Percentiles rank a stretch among this genome's conserved stretches.
Conservation (phyloP, 2,797 vertebrate species). For the Euthynnus affinis region DNA sequence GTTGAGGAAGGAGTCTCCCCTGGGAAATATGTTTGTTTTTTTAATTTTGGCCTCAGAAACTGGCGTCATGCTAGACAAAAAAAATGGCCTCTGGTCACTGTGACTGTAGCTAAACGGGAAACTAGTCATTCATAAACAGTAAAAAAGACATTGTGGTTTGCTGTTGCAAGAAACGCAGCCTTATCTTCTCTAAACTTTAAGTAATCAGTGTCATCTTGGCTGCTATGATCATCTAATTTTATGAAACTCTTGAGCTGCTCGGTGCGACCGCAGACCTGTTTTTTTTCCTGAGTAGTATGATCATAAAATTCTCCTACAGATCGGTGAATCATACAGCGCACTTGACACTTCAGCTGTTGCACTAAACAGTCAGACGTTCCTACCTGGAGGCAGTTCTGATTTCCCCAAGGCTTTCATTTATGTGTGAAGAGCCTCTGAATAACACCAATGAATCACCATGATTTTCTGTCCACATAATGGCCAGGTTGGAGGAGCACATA, state of each 20-base stretch:
- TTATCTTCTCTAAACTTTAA: conserved; percentile 5
- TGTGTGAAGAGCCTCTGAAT: conserved; percentile 67
- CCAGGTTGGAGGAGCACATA: conserved; percentile 64
- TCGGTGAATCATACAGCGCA: conserved; percentile 55
- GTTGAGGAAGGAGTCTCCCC: conserved; percentile 44
- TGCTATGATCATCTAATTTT: conserved; percentile 7
- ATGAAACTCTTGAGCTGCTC: not conserved
- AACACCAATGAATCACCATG: conserved; percentile 73
- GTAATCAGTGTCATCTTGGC: not conserved
- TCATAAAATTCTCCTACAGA: conserved; percentile 51
- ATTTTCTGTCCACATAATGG: conserved; percentile 64
- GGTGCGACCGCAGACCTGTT: conserved; percentile 3
- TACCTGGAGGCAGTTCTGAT: conserved; percentile 71
- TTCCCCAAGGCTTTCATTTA: conserved; percentile 67
- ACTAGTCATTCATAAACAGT: conserved; percentile 13
- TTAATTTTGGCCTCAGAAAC: conserved; percentile 32
- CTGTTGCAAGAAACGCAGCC: not conserved
- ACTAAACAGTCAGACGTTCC: conserved; percentile 47
- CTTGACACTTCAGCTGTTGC: conserved; percentile 47
- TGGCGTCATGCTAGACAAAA: conserved; percentile 33
- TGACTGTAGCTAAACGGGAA: not conserved
- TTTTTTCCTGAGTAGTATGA: conserved; percentile 23
- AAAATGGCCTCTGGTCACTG: conserved; percentile 8
- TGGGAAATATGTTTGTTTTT: conserved; percentile 41
- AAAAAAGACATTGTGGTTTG: conserved; percentile 15